Conservation (phyloP, 2,797 vertebrate species). For the Microcaecilia unicolor region DNA sequence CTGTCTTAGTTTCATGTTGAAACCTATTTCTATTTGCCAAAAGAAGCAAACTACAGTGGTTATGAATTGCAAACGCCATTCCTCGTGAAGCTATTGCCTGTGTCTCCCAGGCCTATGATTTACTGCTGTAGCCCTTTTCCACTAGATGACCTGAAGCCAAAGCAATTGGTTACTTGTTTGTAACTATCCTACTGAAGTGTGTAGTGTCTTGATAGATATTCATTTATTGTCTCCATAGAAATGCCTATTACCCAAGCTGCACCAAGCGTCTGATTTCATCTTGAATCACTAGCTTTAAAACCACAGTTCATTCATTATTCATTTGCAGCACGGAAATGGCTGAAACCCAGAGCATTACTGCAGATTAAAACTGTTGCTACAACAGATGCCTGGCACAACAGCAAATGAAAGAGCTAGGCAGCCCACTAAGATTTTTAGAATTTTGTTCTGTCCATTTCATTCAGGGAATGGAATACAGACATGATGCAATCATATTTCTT, state of each 20-base stretch:
- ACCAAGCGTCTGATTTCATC: slow-evolving; percentile 50
- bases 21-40: too few species aligned
- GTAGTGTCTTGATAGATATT: slow-evolving; percentile 34
- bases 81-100: neutral
- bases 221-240: slow-evolving; percentile 55
- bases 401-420: neutral
- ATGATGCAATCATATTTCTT: too few species aligned
- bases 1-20: too few species aligned
- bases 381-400: neutral
- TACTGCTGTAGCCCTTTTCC: slow-evolving; percentile 6
- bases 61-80: too few species aligned
- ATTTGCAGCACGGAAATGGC: slow-evolving; percentile 41
- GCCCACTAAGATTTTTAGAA: too few species aligned
- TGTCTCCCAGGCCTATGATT: neutral
- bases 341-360: slow-evolving; percentile 24
- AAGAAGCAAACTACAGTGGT: too few species aligned
- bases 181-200: slow-evolving; percentile 21
- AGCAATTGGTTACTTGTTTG: slow-evolving; percentile 21
- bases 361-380: slow-evolving; percentile 8
- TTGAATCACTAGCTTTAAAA: slow-evolving; percentile 48
- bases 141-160: slow-evolving; percentile 8
- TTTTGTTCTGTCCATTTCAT: too few species aligned
- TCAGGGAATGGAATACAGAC: too few species aligned
- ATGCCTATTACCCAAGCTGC: slow-evolving; percentile 35
- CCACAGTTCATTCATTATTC: slow-evolving; percentile 55